These are phyloP conservation scores for Phalacrocorax pelagicus DNA, from an alignment of 2,113 vertebrate genomes.

Conservation along the genomic window DNA sequence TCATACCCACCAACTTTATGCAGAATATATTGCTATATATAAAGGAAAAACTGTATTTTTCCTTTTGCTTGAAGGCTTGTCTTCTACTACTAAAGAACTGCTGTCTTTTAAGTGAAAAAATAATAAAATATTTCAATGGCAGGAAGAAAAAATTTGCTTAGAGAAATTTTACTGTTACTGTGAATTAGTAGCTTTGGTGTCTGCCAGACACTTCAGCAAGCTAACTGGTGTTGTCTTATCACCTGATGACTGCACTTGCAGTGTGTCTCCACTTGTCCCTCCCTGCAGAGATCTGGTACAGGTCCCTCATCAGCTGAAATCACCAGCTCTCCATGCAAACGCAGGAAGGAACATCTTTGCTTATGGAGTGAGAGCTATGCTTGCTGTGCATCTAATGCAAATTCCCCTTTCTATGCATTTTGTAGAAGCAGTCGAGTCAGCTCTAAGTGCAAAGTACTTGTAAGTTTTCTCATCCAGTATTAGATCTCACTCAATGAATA, in stretches of 20 bases:
- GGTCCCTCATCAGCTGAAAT: not conserved
- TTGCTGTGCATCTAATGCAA: not conserved
- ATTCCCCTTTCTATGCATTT: not conserved
- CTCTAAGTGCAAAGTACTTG: not conserved
- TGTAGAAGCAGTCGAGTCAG: not conserved
- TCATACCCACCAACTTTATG: not conserved
- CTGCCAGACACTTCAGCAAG: not conserved
- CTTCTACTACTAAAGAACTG: not conserved
- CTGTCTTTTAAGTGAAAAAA: not conserved
- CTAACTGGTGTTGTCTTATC: not conserved
- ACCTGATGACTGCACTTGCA: not conserved
- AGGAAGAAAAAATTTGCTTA: not conserved
- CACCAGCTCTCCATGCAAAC: not conserved
- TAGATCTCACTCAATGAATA: conserved; percentile 1
- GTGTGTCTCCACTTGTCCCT: not conserved
- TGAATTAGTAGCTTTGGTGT: not conserved
- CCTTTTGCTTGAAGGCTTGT: not conserved
- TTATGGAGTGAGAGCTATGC: not conserved
- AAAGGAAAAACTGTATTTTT: not conserved
- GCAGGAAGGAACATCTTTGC: not conserved
- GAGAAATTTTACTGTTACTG: not conserved
- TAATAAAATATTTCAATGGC: not conserved
- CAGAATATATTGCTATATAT: not conserved
- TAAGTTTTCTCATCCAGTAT: not conserved
- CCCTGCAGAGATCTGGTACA: not conserved